phyloP scores from a whole-genome alignment of 2,113 vertebrate species.

The Xiphophorus hellerii region DNA sequence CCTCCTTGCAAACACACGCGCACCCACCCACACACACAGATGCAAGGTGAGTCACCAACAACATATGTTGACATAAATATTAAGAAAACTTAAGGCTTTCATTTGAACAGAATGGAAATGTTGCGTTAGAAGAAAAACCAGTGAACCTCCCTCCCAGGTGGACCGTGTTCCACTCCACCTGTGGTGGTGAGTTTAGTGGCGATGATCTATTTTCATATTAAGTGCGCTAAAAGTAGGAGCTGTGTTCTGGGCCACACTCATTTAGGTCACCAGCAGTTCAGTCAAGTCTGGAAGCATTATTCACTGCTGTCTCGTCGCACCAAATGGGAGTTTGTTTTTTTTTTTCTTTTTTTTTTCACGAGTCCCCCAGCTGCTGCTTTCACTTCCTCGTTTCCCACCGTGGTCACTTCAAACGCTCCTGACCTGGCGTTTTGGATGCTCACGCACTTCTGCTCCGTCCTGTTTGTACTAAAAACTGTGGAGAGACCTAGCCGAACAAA shows the following conservation, averaged over 20 bases:
- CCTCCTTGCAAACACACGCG: conserved; percentile 13
- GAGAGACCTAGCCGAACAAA: conserved; percentile 26
- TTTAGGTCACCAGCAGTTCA: conserved; percentile 54
- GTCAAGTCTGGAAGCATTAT: conserved; percentile 47
- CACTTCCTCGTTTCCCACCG: conserved; percentile 49
- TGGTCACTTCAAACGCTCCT: conserved; percentile 55
- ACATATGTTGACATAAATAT: background rate
- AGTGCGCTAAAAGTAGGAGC: conserved; percentile 50
- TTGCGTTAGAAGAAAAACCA: background rate
- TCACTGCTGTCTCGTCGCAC: conserved; percentile 40
- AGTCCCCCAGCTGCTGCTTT: conserved; percentile 63
- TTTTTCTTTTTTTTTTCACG: background rate
- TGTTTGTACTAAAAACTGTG: conserved; percentile 68
- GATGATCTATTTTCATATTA: conserved; percentile 60
- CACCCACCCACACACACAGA: conserved; percentile 6
- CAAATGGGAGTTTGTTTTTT: conserved; percentile 42
- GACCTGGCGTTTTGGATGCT: conserved; percentile 50
- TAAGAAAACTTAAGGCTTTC: background rate
- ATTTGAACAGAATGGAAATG: conserved; percentile 6
- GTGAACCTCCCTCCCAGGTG: background rate
- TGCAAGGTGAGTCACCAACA: background rate
- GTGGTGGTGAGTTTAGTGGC: conserved; percentile 50
- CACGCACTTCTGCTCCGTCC: conserved; percentile 16
- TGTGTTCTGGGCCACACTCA: conserved; percentile 61
- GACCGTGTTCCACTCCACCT: conserved; percentile 37